Percentiles rank a stretch among this genome's conserved stretches.
These are phyloP conservation scores for Pissodes strobi DNA, from an alignment of 1,140 invertebrate genomes.

Conservation along the genomic window DNA sequence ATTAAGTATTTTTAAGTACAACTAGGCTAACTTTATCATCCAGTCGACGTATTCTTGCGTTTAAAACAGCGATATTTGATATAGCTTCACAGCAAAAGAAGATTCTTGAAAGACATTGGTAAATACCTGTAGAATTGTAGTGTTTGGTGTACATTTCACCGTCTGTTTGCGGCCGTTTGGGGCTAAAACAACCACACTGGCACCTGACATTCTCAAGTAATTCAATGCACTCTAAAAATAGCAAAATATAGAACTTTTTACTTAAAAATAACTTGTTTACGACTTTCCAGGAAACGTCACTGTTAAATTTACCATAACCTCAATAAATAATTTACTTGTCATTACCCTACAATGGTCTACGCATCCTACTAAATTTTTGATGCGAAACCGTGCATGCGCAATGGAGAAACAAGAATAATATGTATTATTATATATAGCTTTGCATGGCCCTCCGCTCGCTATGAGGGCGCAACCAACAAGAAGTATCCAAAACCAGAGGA, in stretches of 20 bases:
- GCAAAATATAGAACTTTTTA: too few relatives aligned
- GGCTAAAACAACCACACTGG: conserved; percentile 61
- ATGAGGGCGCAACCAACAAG: too few relatives aligned
- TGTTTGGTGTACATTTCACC: conserved; percentile 70
- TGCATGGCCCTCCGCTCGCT: too few relatives aligned
- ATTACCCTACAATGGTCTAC: too few relatives aligned
- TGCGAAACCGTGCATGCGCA: too few relatives aligned
- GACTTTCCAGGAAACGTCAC: not conserved
- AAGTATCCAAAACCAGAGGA: too few relatives aligned
- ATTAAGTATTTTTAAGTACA: not conserved
- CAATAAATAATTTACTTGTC: too few relatives aligned
- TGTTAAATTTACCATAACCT: not conserved
- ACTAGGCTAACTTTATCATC: not conserved
- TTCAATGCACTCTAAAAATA: not conserved
- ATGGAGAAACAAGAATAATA: too few relatives aligned
- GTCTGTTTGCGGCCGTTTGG: conserved; percentile 72
- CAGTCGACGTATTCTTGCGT: not conserved
- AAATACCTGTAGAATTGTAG: conserved; percentile 73
- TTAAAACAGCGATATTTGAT: too few relatives aligned
- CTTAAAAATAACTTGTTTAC: too few relatives aligned
- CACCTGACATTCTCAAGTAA: conserved; percentile 24
- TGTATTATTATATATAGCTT: too few relatives aligned
- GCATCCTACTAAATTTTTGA: too few relatives aligned
- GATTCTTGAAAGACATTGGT: not conserved
- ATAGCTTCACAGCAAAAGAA: not conserved